Evolutionary conservation across 2,797 vertebrate genomes (phyloP).

Genomic region (Cetoscarus ocellatus): DNA sequence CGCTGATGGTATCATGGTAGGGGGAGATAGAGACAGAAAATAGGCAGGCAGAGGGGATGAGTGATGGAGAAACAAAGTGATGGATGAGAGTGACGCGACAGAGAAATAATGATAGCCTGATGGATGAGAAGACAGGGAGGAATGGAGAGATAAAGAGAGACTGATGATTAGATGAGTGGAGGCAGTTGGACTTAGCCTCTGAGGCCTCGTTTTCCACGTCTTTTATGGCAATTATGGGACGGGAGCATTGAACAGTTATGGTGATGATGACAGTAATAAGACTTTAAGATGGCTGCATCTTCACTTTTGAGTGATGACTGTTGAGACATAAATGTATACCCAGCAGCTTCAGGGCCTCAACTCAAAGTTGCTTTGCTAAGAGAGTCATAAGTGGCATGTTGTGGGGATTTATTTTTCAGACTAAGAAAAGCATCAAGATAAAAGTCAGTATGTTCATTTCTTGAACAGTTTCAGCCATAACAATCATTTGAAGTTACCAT

Average conservation of each 20-base stretch:
- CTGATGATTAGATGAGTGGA: slow-evolving; percentile 69
- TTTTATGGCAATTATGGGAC: slow-evolving; percentile 32
- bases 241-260: slow-evolving; percentile 27
- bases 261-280: slow-evolving; percentile 54
- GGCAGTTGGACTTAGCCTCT: slow-evolving; percentile 50
- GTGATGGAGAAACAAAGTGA: slow-evolving; percentile 69
- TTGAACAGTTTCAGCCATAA: too few species aligned
- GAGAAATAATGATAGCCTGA: slow-evolving; percentile 73
- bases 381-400: not conserved
- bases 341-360: slow-evolving; percentile 28
- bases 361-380: slow-evolving; percentile 5
- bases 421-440: slow-evolving; percentile 1
- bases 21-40: slow-evolving; percentile 43
- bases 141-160: slow-evolving; percentile 75
- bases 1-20: slow-evolving; percentile 61
- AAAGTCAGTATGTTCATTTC: not conserved
- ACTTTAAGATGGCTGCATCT: slow-evolving; percentile 21
- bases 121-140: slow-evolving; percentile 69
- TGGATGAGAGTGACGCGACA: slow-evolving; percentile 69
- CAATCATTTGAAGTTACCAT: not conserved
- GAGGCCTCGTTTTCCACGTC: slow-evolving; percentile 32
- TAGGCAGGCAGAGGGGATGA: slow-evolving; percentile 48
- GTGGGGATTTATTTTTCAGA: slow-evolving; percentile 1
- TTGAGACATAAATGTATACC: slow-evolving; percentile 18
- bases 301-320: slow-evolving; percentile 38